Evolutionary conservation across 2,888 invertebrate species (phyloP).

Genomic region (Suillia variegata): DNA sequence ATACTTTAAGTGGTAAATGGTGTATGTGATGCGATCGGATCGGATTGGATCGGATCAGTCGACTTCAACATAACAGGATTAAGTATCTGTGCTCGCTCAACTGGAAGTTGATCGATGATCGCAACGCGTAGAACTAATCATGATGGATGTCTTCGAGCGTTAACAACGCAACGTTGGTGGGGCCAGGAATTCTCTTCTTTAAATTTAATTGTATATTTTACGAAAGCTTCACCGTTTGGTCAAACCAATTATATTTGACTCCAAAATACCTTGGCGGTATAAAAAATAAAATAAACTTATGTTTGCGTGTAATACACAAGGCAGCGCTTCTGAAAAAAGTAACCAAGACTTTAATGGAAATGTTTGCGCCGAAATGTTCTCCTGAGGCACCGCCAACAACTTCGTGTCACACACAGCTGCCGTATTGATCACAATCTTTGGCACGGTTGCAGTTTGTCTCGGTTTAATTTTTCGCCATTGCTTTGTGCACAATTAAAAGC

Average conservation of each 20-base stretch:
- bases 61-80: slow-evolving; percentile 18
- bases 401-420: slow-evolving; percentile 12
- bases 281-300: no score
- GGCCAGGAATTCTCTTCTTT: no score
- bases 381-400: neutral
- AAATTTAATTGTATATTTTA: no score
- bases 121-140: no score
- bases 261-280: no score
- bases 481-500: slow-evolving; percentile 20
- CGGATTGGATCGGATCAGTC: no score
- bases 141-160: no score
- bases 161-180: no score
- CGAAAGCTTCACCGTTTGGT: no score
- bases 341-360: neutral
- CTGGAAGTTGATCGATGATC: slow-evolving; percentile 50
- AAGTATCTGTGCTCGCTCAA: slow-evolving; percentile 35
- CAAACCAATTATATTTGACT: no score
- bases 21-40: neutral
- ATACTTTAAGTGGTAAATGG: neutral
- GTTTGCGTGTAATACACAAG: no score
- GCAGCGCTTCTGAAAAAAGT: slow-evolving; percentile 11
- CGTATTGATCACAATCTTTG: slow-evolving; percentile 44
- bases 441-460: slow-evolving; percentile 10
- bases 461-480: neutral
- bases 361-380: neutral